phyloP scores from a whole-genome alignment of 2,797 vertebrate species.

The Pipistrellus kuhlii region DNA sequence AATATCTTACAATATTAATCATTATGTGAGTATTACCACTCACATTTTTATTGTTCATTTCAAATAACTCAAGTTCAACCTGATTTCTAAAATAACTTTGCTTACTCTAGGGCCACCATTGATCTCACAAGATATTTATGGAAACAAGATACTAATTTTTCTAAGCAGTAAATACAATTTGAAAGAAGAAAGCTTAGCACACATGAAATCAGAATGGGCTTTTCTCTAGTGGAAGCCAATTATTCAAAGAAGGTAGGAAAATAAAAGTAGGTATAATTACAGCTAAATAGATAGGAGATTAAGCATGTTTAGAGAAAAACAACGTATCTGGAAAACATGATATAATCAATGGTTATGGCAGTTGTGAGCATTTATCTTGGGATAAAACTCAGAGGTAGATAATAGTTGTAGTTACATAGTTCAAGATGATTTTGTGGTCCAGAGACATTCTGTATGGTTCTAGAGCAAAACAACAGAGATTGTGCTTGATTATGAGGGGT shows the following conservation, averaged over 20 bases:
- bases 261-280: conserved; percentile 4
- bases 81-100: conserved; percentile 43
- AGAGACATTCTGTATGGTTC: not conserved
- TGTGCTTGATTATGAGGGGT: not conserved
- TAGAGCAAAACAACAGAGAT: not conserved
- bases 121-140: conserved; percentile 8
- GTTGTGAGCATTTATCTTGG: not conserved
- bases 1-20: not conserved
- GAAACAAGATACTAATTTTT: not conserved
- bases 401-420: not conserved
- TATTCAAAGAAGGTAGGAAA: conserved; percentile 49
- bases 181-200: not conserved
- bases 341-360: not conserved
- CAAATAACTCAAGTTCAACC: conserved; percentile 6
- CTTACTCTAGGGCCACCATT: not conserved
- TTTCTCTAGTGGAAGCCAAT: not conserved
- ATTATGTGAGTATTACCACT: not conserved
- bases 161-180: not conserved
- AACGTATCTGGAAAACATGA: not conserved
- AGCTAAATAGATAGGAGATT: not conserved
- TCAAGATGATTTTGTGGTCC: conserved; percentile 46
- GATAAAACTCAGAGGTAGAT: not conserved
- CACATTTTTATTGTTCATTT: not conserved
- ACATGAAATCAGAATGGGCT: not conserved
- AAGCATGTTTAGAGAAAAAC: conserved; percentile 9